phyloP scores from a whole-genome alignment of 2,797 vertebrate genomes.

The Thamnophis elegans region DNA sequence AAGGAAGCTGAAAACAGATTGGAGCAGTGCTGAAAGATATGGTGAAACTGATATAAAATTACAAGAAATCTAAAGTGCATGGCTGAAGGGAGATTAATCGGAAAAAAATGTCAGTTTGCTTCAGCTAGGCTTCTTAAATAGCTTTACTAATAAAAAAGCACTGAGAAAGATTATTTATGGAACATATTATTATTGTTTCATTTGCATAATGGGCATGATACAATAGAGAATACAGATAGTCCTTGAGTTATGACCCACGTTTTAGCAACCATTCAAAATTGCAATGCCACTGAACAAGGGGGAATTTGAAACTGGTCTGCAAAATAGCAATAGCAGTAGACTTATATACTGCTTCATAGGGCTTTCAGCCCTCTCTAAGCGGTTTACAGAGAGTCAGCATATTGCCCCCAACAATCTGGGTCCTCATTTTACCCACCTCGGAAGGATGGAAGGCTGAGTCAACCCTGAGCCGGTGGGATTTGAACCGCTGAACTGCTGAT shows the following conservation, averaged over 20 bases:
- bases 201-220: not conserved
- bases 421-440: no score
- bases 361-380: no score
- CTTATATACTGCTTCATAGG: no score
- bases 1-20: not conserved
- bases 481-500: no score
- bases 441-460: no score
- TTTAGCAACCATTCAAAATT: not conserved
- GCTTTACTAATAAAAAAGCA: not conserved
- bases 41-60: not conserved
- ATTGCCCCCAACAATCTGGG: no score
- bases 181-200: not conserved
- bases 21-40: not conserved
- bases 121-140: not conserved
- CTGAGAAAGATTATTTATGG: not conserved
- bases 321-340: no score
- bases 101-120: not conserved
- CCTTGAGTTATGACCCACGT: not conserved
- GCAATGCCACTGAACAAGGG: not conserved
- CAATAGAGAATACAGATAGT: not conserved
- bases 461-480: no score
- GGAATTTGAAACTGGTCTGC: not conserved
- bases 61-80: not conserved
- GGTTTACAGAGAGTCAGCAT: no score
- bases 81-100: not conserved